Percentiles rank a stretch among this genome's conserved stretches.
Conservation (phyloP, 2,797 vertebrate species). For the Prionace glauca region DNA sequence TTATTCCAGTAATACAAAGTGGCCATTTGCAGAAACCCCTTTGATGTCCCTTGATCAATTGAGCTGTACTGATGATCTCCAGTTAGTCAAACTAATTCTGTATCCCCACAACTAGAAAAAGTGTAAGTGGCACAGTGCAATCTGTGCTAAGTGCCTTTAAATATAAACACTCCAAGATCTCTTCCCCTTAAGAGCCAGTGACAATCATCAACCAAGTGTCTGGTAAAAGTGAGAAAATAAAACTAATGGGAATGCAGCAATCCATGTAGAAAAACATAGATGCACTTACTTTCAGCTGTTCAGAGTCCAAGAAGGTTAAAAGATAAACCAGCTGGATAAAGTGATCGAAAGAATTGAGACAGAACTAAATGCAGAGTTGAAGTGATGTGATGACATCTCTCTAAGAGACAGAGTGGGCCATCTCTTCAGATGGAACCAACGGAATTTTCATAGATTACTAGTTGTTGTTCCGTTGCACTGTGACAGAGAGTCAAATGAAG, state of each 20-base stretch:
- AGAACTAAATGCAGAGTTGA: background rate
- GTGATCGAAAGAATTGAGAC: background rate
- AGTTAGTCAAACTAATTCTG: background rate
- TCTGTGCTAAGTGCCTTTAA: background rate
- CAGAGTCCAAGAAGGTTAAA: background rate
- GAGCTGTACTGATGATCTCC: background rate
- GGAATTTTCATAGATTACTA: background rate
- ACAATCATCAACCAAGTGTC: too few species aligned
- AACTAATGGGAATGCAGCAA: background rate
- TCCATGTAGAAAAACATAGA: background rate
- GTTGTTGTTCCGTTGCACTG: background rate
- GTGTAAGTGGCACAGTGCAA: background rate
- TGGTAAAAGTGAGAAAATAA: background rate
- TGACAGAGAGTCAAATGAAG: background rate
- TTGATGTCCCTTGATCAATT: background rate
- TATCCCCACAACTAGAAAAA: background rate
- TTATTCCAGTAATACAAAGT: slow-evolving; percentile 19
- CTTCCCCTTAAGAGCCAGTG: background rate
- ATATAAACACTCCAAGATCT: too few species aligned
- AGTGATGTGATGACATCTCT: background rate
- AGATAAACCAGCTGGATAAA: background rate
- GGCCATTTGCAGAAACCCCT: slow-evolving; percentile 7
- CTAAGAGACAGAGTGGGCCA: background rate
- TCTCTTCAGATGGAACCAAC: too few species aligned
- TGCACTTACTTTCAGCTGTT: background rate